These are phyloP conservation scores for Luperina testacea DNA, from an alignment of 2,888 invertebrate genomes.

Conservation along the genomic window DNA sequence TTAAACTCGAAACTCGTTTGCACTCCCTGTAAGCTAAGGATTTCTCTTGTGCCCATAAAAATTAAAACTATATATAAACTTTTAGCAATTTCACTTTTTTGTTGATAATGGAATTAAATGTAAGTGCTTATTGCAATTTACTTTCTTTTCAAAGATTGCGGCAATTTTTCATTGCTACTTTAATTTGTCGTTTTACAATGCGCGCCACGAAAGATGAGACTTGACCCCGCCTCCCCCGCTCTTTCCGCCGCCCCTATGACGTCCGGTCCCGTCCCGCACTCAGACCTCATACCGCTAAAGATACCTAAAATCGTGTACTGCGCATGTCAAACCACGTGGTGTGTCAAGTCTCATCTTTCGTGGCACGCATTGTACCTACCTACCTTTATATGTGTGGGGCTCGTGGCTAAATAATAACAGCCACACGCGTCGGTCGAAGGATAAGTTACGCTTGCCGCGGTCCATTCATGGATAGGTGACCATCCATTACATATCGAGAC, in stretches of 20 bases:
- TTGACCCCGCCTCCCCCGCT: too few relatives aligned
- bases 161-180: neutral
- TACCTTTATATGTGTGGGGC: neutral
- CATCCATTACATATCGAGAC: neutral
- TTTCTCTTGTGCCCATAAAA: slow-evolving; percentile 51
- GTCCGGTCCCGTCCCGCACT: too few relatives aligned
- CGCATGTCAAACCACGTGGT: too few relatives aligned
- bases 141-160: slow-evolving; percentile 12
- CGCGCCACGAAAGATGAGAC: too few relatives aligned
- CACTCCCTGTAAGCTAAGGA: slow-evolving; percentile 27
- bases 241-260: too few relatives aligned
- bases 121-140: slow-evolving; percentile 16
- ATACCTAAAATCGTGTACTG: too few relatives aligned
- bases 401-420: neutral
- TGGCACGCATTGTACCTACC: too few relatives aligned
- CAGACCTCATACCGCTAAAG: too few relatives aligned
- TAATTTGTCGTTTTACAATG: neutral
- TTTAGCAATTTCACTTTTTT: slow-evolving; percentile 45
- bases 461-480: neutral
- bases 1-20: slow-evolving; percentile 35
- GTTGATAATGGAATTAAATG: slow-evolving; percentile 20
- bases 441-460: neutral
- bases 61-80: slow-evolving; percentile 32
- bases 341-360: too few relatives aligned
- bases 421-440: neutral